Percentiles rank a stretch among this genome's conserved stretches.
phyloP scores from a whole-genome alignment of 2,888 invertebrate species.

The Drosophila borealis region DNA sequence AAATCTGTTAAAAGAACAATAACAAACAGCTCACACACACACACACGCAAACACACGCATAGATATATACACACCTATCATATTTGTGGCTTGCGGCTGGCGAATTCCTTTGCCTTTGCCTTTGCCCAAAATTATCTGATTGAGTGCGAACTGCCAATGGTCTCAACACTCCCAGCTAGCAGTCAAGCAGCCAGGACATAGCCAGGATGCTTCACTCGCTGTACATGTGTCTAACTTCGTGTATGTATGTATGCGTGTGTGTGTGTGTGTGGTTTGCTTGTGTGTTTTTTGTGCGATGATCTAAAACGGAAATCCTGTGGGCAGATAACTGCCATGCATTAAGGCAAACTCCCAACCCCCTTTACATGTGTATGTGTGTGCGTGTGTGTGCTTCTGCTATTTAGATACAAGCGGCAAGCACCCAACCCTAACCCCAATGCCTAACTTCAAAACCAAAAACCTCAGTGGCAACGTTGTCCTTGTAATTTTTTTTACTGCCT shows the following conservation, averaged over 20 bases:
- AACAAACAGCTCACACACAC: conserved; percentile 5
- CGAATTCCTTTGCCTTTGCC: conserved; percentile 64
- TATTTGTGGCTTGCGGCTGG: conserved; percentile 64
- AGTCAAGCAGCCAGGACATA: conserved; percentile 41
- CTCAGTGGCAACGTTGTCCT: conserved; percentile 41
- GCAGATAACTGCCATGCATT: conserved; percentile 76
- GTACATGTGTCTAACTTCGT: not conserved
- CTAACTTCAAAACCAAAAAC: conserved; percentile 23
- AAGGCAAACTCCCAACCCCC: conserved; percentile 32
- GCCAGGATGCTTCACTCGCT: conserved; percentile 33
- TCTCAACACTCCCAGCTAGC: conserved; percentile 55
- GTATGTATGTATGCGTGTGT: conserved; percentile 1
- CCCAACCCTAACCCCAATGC: not conserved
- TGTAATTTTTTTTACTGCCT: conserved; percentile 48
- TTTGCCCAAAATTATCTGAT: conserved; percentile 83
- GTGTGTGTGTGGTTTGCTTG: conserved; percentile 18
- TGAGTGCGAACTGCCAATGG: conserved; percentile 84
- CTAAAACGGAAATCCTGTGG: conserved; percentile 84
- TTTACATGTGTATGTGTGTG: not conserved
- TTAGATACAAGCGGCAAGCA: conserved; percentile 40
- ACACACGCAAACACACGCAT: conserved; percentile 1
- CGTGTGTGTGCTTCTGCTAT: conserved; percentile 25
- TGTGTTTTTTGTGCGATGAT: conserved; percentile 73
- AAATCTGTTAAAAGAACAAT: conserved; percentile 8
- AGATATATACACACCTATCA: conserved; percentile 38